A percentile compares a stretch with the other conserved stretches of the same genome.
phyloP scores from a whole-genome alignment of 2,797 vertebrate species.

The Otolemur crassicaudatus region DNA sequence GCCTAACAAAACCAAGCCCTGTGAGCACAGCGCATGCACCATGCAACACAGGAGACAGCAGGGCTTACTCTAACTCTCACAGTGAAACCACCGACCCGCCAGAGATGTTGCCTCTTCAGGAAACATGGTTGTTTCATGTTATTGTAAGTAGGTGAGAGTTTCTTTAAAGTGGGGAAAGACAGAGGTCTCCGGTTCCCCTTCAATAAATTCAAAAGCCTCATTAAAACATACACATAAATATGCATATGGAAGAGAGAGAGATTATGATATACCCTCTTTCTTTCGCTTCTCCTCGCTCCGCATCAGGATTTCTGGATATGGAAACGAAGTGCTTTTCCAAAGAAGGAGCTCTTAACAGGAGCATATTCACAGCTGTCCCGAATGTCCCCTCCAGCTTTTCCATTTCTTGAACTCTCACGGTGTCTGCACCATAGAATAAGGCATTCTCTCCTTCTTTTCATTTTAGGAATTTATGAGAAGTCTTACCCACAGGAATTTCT shows the following conservation, averaged over 20 bases:
- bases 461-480: slow-evolving; percentile 56
- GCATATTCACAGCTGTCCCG: slow-evolving; percentile 17
- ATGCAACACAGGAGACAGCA: not conserved
- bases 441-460: slow-evolving; percentile 47
- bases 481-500: slow-evolving; percentile 69
- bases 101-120: not conserved
- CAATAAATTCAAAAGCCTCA: not conserved
- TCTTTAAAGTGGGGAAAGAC: slow-evolving; percentile 1
- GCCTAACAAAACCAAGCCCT: not conserved
- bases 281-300: not conserved
- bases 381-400: slow-evolving; percentile 67
- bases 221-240: not conserved
- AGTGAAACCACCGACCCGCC: not conserved
- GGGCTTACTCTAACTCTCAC: not conserved
- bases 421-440: slow-evolving; percentile 15
- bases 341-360: slow-evolving; percentile 34
- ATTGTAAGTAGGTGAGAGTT: not conserved
- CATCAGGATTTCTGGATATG: not conserved
- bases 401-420: slow-evolving; percentile 67
- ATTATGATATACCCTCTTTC: not conserved
- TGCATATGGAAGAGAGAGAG: not conserved
- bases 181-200: not conserved
- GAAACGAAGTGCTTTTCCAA: slow-evolving; percentile 46
- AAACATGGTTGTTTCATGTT: not conserved
- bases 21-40: not conserved